Evolutionary conservation across 2,113 vertebrate species (phyloP).

Genomic region (Lepidothrix coronata): DNA sequence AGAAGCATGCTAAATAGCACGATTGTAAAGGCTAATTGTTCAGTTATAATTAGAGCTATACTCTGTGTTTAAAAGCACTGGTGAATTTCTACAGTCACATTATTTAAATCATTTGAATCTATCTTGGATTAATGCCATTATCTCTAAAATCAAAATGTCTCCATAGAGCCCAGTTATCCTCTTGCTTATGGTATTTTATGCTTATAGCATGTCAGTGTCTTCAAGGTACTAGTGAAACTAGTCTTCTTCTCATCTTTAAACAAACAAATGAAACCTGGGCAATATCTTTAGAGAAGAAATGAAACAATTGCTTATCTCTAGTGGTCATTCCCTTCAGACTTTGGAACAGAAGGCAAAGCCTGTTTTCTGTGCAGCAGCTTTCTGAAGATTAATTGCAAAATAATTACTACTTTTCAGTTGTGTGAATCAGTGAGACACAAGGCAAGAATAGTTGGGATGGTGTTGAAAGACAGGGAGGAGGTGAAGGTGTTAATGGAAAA

Average conservation of each 20-base stretch:
- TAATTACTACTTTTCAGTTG: constrained; percentile 47
- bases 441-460: not conserved
- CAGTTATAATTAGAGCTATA: not conserved
- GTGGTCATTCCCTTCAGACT: not conserved
- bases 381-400: constrained; percentile 39
- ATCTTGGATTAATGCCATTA: not conserved
- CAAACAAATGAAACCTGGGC: not conserved
- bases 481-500: constrained; percentile 54
- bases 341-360: constrained; percentile 18
- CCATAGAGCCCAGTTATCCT: not conserved
- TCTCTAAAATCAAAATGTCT: constrained; percentile 6
- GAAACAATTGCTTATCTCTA: not conserved
- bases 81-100: not conserved
- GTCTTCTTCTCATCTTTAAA: not conserved
- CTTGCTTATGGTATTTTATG: not conserved
- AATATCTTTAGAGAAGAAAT: not conserved
- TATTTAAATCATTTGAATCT: not conserved
- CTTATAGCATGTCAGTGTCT: not conserved
- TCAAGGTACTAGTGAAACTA: not conserved
- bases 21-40: constrained; percentile 31
- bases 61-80: not conserved
- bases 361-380: not conserved
- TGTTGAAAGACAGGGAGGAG: constrained; percentile 23
- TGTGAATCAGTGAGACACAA: not conserved
- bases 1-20: not conserved